phyloP scores from a whole-genome alignment of 2,113 vertebrate genomes.

The cattle (Bos taurus) region DNA sequence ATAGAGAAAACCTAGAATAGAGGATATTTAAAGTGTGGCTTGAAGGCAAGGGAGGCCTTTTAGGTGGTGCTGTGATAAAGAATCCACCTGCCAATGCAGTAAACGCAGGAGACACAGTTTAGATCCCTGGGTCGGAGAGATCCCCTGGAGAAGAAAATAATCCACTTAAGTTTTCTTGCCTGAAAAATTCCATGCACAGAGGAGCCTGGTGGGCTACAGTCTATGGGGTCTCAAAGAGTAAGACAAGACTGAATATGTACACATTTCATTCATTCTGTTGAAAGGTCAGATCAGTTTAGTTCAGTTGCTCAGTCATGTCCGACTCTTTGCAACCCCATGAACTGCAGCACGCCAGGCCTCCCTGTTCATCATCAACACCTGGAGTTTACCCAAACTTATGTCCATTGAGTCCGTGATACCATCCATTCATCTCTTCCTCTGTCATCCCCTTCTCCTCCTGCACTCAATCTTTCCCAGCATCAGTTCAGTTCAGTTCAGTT shows the following conservation, averaged over 20 bases:
- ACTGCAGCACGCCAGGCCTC: not conserved
- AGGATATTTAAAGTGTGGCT: not conserved
- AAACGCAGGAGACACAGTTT: accelerated
- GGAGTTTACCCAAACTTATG: not conserved
- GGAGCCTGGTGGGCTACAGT: not conserved
- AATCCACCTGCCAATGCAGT: not conserved
- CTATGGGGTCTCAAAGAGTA: not conserved
- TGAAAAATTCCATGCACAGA: not conserved
- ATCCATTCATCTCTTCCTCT: not conserved
- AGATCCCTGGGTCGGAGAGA: not conserved
- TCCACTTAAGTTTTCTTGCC: not conserved
- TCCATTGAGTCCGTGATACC: not conserved
- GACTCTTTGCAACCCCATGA: not conserved
- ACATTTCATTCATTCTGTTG: not conserved
- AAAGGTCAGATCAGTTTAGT: not conserved
- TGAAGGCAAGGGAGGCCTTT: not conserved
- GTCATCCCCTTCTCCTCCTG: not conserved
- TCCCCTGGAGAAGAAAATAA: not conserved
- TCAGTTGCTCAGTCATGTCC: not conserved
- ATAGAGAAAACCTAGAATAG: not conserved
- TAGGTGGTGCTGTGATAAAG: not conserved
- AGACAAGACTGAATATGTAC: not conserved
- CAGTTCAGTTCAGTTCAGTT: not conserved
- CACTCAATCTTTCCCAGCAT: not conserved
- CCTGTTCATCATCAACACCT: not conserved